Base-by-base conservation (phyloP, 2,888 invertebrate species). In the Crossocerus cetratus region DNA sequence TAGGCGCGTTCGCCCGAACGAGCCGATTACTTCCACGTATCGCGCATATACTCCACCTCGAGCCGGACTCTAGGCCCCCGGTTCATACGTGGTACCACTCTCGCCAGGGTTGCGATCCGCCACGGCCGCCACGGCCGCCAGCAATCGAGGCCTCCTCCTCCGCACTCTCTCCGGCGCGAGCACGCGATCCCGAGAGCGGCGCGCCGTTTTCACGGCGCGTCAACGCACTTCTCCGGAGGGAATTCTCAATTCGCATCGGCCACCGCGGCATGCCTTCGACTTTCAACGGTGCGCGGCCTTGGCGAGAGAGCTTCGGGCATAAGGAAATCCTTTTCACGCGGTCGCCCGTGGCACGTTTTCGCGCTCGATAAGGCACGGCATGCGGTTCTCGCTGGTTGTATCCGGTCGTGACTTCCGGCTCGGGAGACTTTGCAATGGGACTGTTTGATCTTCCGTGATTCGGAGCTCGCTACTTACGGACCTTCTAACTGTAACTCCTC, bases 1-100 rank as follows among this genome's bases (percentile, higher is more conserved):
- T 49, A 49, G 49, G 49, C 49, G 49, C 49, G 49, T 49, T 16
- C 49, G 49, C 49, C 49, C 49, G 49, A 49, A 49, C 49, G 49
- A 14, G 14, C 49, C 16, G 49, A 49, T 49, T 49, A 49, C 49
- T 49, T 49, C 49, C 49, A 49, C n/a, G 16, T 49, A 49, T 49
- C 49, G 49, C 49, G 49, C n/a, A n/a, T 49, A 49, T 49, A 13
- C 49, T 16, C 14, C 4, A 14, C 11, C 49, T 16, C 49, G 16
- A 14, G 11, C 49, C 32, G 32, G 32, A 49, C 49, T n/a, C n/a
- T 49, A 16, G 49, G 14, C 49, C 4, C 4, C 49, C 49, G 49
- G 49, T 16, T 49, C 49, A 13, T 49, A 49, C 49, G 14, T 5
- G 4, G 43, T 49, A 49, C 32, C 32, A 32, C n/a, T 16, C 49